These are phyloP conservation scores for Molorchus minor DNA, from an alignment of 2,888 invertebrate species.

Conservation along the genomic window DNA sequence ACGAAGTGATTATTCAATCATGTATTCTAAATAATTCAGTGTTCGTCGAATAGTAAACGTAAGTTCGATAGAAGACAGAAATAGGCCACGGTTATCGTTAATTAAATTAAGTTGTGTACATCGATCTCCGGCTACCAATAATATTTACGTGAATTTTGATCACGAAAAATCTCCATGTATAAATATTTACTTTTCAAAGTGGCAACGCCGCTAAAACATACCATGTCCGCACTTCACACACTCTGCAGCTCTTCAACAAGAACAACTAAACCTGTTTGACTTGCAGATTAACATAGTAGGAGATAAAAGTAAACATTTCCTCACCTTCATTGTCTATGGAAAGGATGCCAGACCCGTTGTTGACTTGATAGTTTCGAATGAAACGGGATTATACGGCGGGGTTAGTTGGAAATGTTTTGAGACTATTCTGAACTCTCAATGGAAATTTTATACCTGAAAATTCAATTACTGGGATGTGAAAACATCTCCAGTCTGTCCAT, in stretches of 20 bases:
- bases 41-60: too few species aligned
- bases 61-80: too few species aligned
- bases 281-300: constrained; percentile 26
- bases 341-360: constrained; percentile 20
- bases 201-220: not conserved
- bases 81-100: too few species aligned
- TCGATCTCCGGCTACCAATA: too few species aligned
- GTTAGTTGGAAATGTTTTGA: not conserved
- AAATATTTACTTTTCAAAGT: not conserved
- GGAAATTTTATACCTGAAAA: too few species aligned
- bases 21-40: too few species aligned
- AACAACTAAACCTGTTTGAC: constrained; percentile 23
- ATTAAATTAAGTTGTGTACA: too few species aligned
- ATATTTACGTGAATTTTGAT: too few species aligned
- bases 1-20: too few species aligned
- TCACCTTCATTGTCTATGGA: constrained; percentile 22
- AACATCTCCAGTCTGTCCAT: too few species aligned
- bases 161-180: too few species aligned
- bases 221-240: not conserved
- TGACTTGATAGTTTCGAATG: constrained; percentile 23
- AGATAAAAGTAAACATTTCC: constrained; percentile 25
- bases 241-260: constrained; percentile 13
- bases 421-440: not conserved
- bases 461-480: too few species aligned
- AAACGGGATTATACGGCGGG: constrained; percentile 6